Evolutionary conservation across 2,113 vertebrate genomes (phyloP).

Genomic region (Neolamprologus longior): DNA sequence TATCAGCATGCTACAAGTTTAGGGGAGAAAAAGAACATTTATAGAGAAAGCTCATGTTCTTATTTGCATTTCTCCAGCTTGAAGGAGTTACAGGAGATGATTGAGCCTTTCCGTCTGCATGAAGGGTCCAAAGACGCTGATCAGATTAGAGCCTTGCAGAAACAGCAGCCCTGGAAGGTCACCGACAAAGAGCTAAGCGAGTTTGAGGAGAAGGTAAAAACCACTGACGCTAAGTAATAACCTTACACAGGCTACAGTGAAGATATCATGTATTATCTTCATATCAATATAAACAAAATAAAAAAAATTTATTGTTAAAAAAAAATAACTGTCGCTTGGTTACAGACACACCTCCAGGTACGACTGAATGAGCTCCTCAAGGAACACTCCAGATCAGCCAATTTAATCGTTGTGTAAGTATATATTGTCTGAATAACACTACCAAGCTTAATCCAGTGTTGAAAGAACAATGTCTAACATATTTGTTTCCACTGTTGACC

Average conservation of each 20-base stretch:
- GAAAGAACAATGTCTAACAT: not conserved
- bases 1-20: not conserved
- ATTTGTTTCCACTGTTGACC: not conserved
- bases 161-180: conserved; percentile 89
- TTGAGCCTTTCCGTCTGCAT: conserved; percentile 87
- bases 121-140: conserved; percentile 81
- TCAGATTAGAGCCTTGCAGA: conserved; percentile 81
- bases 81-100: conserved; percentile 92
- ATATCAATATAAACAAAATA: not conserved
- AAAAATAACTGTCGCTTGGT: not conserved
- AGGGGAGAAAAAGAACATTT: not conserved
- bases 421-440: not conserved
- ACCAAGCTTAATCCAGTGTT: not conserved
- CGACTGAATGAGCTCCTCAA: conserved; percentile 90
- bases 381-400: conserved; percentile 85
- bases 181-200: conserved; percentile 85
- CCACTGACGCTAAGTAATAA: not conserved
- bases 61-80: conserved; percentile 71
- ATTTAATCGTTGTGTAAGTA: conserved; percentile 93
- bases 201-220: conserved; percentile 89
- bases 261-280: not conserved
- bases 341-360: conserved; percentile 87
- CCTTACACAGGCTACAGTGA: not conserved
- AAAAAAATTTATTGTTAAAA: not conserved
- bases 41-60: not conserved